Percentiles rank a stretch among this genome's conserved stretches.
phyloP scores from a whole-genome alignment of 2,888 invertebrate genomes.

The Mythimna ferrago region DNA sequence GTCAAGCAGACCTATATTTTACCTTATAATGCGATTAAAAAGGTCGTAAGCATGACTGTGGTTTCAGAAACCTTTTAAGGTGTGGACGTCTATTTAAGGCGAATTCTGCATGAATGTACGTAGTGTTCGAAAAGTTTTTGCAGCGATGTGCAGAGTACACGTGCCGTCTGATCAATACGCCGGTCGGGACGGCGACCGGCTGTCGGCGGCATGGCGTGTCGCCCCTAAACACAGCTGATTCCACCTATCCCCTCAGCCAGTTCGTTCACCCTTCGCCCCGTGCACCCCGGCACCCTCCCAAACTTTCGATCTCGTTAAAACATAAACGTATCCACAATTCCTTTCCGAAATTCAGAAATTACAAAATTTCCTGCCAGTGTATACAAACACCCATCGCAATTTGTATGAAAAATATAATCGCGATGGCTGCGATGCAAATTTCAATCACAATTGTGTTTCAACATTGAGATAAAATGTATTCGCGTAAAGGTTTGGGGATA shows the following conservation, averaged over 20 bases:
- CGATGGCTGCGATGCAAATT: constrained; percentile 72
- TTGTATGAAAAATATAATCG: constrained; percentile 67
- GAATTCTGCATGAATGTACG: constrained; percentile 31
- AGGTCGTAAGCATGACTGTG: constrained; percentile 51
- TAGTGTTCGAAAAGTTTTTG: constrained; percentile 60
- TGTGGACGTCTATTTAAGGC: constrained; percentile 31
- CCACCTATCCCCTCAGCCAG: constrained; percentile 79
- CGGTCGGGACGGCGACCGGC: constrained; percentile 89
- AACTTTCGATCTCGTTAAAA: constrained; percentile 80
- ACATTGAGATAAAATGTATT: constrained; percentile 74
- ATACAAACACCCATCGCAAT: constrained; percentile 15
- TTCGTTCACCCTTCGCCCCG: constrained; percentile 84
- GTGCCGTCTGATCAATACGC: constrained; percentile 86
- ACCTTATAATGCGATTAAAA: constrained; percentile 64
- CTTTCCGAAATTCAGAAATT: constrained; percentile 65
- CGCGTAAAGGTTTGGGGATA: constrained; percentile 73
- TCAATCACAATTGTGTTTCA: constrained; percentile 44
- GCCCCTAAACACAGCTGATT: constrained; percentile 89
- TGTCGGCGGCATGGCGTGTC: constrained; percentile 84
- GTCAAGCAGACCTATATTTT: constrained; percentile 52
- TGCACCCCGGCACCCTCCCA: constrained; percentile 72
- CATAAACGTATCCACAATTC: constrained; percentile 65
- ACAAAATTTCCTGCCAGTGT: constrained; percentile 46
- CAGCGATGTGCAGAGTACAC: constrained; percentile 77
- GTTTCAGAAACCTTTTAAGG: constrained; percentile 50